A percentile compares a stretch with the other conserved stretches of the same genome.
Evolutionary conservation across 2,113 vertebrate genomes (phyloP).

Genomic region (Pimephales promelas): DNA sequence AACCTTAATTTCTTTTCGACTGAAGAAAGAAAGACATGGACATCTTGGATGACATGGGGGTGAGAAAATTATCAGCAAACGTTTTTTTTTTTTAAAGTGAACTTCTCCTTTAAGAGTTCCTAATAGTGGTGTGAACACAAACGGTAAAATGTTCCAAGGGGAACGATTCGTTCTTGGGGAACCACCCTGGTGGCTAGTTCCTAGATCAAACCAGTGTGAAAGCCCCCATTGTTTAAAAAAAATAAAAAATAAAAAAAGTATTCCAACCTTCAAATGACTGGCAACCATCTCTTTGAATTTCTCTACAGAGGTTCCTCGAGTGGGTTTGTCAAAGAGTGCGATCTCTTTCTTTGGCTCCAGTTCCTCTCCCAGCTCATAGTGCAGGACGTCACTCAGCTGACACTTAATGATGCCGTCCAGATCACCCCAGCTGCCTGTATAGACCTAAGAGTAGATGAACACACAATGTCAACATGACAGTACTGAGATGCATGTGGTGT

Average conservation of each 20-base stretch:
- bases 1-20: no score
- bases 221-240: background rate
- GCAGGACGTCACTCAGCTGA: conserved; percentile 86
- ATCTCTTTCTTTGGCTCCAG: conserved; percentile 88
- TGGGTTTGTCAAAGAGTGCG: conserved; percentile 88
- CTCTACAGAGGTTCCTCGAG: conserved; percentile 93
- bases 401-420: conserved; percentile 93
- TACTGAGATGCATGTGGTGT: background rate
- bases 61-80: no score
- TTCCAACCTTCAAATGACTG: conserved; percentile 85
- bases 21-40: no score
- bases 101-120: no score
- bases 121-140: no score
- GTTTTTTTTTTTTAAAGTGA: no score
- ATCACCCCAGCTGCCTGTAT: conserved; percentile 92
- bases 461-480: background rate
- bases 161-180: no score
- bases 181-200: no score
- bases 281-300: conserved; percentile 98
- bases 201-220: no score
- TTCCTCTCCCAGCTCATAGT: conserved; percentile 86
- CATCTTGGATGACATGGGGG: no score
- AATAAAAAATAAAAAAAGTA: background rate
- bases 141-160: no score
- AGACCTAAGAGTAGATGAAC: conserved; percentile 76